Conservation (phyloP, 2,797 vertebrate genomes). For the Melanotaenia trifasciata region DNA sequence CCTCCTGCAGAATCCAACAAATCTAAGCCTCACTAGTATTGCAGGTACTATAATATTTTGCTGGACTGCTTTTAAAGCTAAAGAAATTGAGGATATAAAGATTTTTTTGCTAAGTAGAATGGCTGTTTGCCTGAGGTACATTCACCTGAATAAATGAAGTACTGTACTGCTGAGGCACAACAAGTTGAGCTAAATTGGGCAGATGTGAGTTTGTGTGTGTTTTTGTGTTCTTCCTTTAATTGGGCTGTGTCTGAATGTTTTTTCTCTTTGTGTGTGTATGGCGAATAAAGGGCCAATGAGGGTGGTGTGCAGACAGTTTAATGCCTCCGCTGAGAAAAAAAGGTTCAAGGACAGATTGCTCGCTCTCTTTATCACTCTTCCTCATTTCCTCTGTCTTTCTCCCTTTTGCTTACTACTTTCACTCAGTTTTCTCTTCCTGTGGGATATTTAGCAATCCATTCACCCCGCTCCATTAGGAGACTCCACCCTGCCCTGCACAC, state of each 20-base stretch:
- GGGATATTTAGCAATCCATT: constrained; percentile 76
- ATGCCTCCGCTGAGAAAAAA: constrained; percentile 74
- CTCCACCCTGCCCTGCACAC: constrained; percentile 53
- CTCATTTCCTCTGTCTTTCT: constrained; percentile 40
- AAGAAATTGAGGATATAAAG: background rate
- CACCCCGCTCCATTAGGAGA: constrained; percentile 74
- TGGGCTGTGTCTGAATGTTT: constrained; percentile 61
- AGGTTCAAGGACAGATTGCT: constrained; percentile 74
- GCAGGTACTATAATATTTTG: constrained; percentile 25
- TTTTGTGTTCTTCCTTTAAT: constrained; percentile 62
- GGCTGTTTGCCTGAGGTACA: constrained; percentile 38
- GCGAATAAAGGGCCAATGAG: constrained; percentile 52
- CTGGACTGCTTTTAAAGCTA: constrained; percentile 37
- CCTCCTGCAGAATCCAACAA: constrained; percentile 26
- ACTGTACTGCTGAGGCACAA: constrained; percentile 34
- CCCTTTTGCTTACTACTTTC: constrained; percentile 42
- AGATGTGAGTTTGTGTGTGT: constrained; percentile 35
- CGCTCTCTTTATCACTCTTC: constrained; percentile 63
- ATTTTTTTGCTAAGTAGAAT: constrained; percentile 30
- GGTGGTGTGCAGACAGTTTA: constrained; percentile 64
- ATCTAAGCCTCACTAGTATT: constrained; percentile 9
- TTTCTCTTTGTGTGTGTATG: constrained; percentile 31
- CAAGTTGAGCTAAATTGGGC: constrained; percentile 56
- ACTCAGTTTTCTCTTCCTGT: constrained; percentile 59
- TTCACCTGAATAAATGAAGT: constrained; percentile 61